Base-by-base conservation (phyloP, 2,113 vertebrate species). In the Prionailurus bengalensis region DNA sequence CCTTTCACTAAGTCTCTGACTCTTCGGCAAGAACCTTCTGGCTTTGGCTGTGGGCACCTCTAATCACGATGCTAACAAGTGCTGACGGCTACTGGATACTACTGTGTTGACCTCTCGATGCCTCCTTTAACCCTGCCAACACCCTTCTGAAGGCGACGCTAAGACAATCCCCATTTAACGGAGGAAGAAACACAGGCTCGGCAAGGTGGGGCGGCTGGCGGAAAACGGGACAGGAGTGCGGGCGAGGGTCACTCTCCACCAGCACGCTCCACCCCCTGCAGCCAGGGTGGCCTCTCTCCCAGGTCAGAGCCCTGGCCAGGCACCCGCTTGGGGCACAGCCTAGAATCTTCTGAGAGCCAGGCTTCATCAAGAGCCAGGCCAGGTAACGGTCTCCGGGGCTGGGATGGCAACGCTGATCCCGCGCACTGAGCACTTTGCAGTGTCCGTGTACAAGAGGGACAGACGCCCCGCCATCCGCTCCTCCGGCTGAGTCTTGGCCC, bases 401-500 rank as follows among this genome's bases (percentile, higher is more conserved):
- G 42, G 55, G 25, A 11, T n/a, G 19, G 16, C 48, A 51, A 7
- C 1, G 1, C 25, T 0, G 71, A 68, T 2, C 13, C 63, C 13
- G 2, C 3, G 33, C 23, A 10, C 16, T 3, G 42, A 89, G 70
- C 1, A 2, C 29, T 4, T 2, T 0, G 79, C 6, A 13, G 53
- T 1, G 1, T 9, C 0, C 0, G 53, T n/a, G 12, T 51, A 19
- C 1, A 4, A 2, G 0, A 1, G 53, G 39, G 76, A 29, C 7
- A 14, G 76, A 23, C 7, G 0, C 45, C n/a, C n/a, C 5, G 42
- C n/a, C 33, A 1, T 8, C 4, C 1, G 12, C 1, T 51, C 66
- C 19, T 5, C 36, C 3, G 1, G 86, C n/a, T 0, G 0, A 33
- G 42, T 21, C 19, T 0, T 10, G 66, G 65, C 19, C 65, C 25